phyloP scores from a whole-genome alignment of 2,113 vertebrate species.

The Gymnogyps californianus region DNA sequence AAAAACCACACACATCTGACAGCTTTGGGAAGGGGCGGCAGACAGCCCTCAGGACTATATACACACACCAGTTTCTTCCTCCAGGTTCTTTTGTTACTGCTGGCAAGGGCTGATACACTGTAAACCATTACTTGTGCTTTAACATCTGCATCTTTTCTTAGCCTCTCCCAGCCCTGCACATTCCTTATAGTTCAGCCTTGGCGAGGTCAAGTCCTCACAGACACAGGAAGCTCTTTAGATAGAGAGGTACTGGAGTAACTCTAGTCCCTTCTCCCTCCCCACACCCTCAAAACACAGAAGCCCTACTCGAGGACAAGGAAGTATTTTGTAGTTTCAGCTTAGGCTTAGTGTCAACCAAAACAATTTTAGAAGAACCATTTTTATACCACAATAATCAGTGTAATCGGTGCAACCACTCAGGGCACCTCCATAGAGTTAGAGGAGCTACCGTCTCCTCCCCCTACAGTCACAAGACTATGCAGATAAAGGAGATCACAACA shows the following conservation, averaged over 20 bases:
- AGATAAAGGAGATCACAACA: neutral
- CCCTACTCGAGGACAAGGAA: neutral
- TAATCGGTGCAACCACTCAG: neutral
- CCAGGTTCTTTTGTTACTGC: neutral
- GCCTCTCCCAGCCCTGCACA: neutral
- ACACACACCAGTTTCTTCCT: neutral
- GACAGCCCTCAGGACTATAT: neutral
- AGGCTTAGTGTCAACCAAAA: neutral
- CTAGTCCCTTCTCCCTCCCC: neutral
- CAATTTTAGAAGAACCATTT: neutral
- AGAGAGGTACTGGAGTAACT: neutral
- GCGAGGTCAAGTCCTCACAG: neutral
- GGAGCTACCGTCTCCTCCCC: neutral
- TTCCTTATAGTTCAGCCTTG: neutral
- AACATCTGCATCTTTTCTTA: neutral
- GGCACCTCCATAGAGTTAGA: neutral
- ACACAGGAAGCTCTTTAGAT: neutral
- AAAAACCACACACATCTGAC: neutral
- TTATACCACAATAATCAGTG: neutral
- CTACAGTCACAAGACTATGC: neutral
- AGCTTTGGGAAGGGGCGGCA: neutral
- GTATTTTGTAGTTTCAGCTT: neutral
- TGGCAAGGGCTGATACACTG: neutral
- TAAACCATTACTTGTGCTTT: neutral
- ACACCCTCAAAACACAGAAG: neutral